Conservation (phyloP, 1,140 invertebrate genomes). For the Trachelipus rathkii region DNA sequence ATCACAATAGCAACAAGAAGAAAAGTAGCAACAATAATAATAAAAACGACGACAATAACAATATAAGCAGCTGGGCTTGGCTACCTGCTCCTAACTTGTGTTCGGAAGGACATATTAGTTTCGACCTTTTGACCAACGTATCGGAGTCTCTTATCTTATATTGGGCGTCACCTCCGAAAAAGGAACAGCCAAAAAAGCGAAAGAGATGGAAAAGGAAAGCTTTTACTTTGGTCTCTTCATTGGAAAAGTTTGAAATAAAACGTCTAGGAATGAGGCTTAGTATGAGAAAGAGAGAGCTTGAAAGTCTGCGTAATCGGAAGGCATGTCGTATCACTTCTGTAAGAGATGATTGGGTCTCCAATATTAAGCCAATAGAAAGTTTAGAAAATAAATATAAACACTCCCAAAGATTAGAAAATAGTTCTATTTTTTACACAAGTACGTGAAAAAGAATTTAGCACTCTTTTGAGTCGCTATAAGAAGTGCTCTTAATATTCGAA, state of each 20-base stretch:
- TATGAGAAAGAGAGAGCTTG: background rate
- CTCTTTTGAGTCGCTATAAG: too few relatives aligned
- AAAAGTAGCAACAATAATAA: background rate
- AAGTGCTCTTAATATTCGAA: too few relatives aligned
- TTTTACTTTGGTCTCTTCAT: background rate
- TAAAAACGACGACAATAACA: background rate
- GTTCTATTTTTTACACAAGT: too few relatives aligned
- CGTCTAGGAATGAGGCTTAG: background rate
- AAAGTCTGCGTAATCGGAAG: too few relatives aligned
- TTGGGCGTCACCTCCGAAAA: background rate
- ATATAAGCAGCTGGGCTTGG: background rate
- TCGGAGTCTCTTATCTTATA: background rate
- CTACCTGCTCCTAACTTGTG: background rate
- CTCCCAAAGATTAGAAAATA: background rate
- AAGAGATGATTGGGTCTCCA: background rate
- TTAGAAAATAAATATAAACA: background rate
- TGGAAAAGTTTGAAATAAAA: slow-evolving; percentile 9
- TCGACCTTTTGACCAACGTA: slow-evolving; percentile 2
- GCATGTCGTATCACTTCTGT: too few relatives aligned
- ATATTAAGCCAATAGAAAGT: background rate
- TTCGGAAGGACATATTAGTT: background rate
- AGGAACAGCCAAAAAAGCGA: background rate
- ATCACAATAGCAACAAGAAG: background rate
- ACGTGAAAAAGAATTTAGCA: too few relatives aligned
- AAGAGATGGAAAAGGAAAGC: background rate